Evolutionary conservation across 2,888 invertebrate species (phyloP).

Genomic region (Ectemnius continuus): DNA sequence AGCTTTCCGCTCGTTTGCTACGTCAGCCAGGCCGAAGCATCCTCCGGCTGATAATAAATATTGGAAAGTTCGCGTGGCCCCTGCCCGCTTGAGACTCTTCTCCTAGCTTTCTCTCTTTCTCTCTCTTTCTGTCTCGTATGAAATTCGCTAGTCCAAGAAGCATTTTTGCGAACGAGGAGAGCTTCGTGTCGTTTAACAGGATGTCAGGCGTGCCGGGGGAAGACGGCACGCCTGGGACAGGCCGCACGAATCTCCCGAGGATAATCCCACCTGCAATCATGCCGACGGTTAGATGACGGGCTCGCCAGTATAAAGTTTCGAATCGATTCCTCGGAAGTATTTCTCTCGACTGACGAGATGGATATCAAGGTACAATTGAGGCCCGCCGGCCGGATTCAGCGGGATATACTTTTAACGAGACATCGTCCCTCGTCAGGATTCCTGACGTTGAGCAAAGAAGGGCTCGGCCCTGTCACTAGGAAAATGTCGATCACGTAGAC

Average conservation of each 20-base stretch:
- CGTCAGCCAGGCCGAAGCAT: neutral
- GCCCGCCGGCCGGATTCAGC: neutral
- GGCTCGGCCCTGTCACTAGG: neutral
- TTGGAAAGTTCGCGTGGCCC: neutral
- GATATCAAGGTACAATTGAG: neutral
- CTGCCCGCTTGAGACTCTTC: no score
- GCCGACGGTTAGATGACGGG: neutral
- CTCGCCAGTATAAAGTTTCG: neutral
- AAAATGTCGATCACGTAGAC: conserved; percentile 6
- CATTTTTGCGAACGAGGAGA: neutral
- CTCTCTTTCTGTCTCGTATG: no score
- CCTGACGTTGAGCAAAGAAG: neutral
- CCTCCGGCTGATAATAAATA: conserved; percentile 5
- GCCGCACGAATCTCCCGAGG: neutral
- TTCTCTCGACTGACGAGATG: neutral
- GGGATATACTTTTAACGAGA: conserved; percentile 4
- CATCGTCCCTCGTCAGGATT: neutral
- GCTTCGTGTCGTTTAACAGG: neutral
- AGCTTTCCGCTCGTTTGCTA: neutral
- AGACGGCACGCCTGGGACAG: neutral
- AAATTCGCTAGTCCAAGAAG: no score
- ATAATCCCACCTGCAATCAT: neutral
- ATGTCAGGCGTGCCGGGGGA: neutral
- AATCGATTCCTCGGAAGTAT: neutral
- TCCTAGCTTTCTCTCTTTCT: no score